A percentile compares a stretch with the other conserved stretches of the same genome.
phyloP scores from a whole-genome alignment of 2,113 vertebrate genomes.

The Vicugna pacos region DNA sequence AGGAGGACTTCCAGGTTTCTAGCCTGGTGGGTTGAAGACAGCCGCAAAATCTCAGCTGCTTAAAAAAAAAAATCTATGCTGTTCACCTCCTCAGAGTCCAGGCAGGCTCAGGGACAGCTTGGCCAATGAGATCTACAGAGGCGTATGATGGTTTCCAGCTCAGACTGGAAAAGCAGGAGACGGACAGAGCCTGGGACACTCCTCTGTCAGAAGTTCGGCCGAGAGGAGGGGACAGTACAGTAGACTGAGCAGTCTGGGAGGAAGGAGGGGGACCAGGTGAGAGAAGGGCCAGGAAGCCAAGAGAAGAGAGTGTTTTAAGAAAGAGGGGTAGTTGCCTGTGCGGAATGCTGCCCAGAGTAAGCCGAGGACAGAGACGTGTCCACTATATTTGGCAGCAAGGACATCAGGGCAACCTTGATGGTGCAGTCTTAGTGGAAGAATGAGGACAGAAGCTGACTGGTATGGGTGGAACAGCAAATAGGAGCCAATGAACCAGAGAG shows the following conservation, averaged over 20 bases:
- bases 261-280: background rate
- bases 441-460: background rate
- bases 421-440: background rate
- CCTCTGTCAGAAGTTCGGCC: background rate
- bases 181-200: background rate
- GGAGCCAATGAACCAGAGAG: background rate
- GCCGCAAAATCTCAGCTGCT: background rate
- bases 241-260: background rate
- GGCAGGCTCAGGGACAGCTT: background rate
- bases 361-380: background rate
- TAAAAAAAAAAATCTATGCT: background rate
- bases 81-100: background rate
- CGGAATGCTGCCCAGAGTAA: background rate
- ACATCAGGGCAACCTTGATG: background rate
- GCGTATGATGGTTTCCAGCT: background rate
- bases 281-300: background rate
- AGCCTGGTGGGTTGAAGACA: background rate
- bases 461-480: background rate
- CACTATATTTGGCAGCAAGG: background rate
- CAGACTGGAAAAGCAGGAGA: background rate
- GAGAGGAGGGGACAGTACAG: background rate
- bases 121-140: background rate
- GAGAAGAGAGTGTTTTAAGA: background rate
- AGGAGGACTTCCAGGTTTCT: background rate
- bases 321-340: rapidly evolving